Conservation (phyloP, 1,140 invertebrate species). For the Archivesica marissinica region DNA sequence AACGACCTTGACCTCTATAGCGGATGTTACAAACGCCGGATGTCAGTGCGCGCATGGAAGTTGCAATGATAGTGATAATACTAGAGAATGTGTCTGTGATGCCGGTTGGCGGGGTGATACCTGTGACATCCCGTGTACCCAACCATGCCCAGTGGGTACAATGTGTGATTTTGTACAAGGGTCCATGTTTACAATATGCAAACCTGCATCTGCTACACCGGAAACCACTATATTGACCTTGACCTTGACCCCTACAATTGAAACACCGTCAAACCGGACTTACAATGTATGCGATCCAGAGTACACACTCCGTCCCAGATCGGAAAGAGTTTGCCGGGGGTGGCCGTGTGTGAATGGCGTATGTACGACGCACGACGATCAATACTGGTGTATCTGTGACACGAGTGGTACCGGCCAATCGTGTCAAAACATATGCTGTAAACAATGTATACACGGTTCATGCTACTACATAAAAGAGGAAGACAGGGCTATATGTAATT, state of each 20-base stretch:
- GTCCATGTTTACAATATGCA: background rate
- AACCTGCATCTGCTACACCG: no score
- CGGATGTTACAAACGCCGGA: background rate
- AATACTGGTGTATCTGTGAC: constrained; percentile 11
- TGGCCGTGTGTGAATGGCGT: background rate
- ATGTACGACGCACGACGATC: background rate
- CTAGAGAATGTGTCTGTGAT: background rate
- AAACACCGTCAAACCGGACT: background rate
- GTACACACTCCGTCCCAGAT: background rate
- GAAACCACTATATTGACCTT: background rate
- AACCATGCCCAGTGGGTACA: background rate
- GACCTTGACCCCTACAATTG: background rate
- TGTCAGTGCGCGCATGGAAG: constrained; percentile 3
- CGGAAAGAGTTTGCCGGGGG: background rate
- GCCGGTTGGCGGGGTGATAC: background rate
- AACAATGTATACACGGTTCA: background rate
- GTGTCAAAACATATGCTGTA: constrained; percentile 21
- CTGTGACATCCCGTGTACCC: background rate
- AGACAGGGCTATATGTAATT: constrained; percentile 4
- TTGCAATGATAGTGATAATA: background rate
- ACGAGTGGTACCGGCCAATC: background rate
- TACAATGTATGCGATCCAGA: constrained; percentile 20
- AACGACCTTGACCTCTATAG: background rate
- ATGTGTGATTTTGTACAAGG: background rate
- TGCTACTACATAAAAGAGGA: background rate